Percentiles rank a stretch among this genome's conserved stretches.
Evolutionary conservation across 2,797 vertebrate species (phyloP).

Genomic region (Thripadectes ignobilis): DNA sequence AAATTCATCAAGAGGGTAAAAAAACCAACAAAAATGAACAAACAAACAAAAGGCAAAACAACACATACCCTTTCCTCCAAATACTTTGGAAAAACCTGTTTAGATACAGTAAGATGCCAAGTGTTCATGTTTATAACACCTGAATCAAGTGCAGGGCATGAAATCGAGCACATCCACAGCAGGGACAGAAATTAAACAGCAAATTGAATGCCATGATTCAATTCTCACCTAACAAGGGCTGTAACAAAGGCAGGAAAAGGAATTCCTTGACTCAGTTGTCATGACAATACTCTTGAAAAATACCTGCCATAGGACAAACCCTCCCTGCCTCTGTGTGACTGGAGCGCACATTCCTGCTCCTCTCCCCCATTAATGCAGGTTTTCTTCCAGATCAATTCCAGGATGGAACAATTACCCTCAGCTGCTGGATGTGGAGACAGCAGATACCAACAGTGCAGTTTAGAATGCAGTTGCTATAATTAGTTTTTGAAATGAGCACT

Average conservation of each 20-base stretch:
- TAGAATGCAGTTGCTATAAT: not conserved
- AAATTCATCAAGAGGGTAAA: rapidly evolving
- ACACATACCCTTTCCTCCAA: too few relatives aligned
- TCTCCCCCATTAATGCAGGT: not conserved
- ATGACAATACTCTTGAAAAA: slow-evolving; percentile 29
- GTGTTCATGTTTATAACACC: not conserved
- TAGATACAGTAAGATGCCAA: not conserved
- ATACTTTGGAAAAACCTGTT: not conserved
- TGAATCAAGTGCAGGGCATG: not conserved
- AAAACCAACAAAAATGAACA: not conserved
- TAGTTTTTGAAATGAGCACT: not conserved
- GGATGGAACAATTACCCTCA: not conserved
- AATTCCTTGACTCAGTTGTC: slow-evolving; percentile 54
- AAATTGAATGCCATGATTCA: not conserved
- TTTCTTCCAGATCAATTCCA: not conserved
- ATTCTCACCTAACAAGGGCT: not conserved
- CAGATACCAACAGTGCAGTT: not conserved
- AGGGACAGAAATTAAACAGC: not conserved
- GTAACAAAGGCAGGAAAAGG: slow-evolving; percentile 1
- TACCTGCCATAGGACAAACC: not conserved
- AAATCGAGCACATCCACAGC: not conserved
- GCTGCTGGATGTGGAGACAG: not conserved
- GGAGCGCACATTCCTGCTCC: rapidly evolving
- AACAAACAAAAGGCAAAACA: not conserved
- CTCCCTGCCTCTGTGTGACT: rapidly evolving